Conservation (phyloP, 2,113 vertebrate species). For the Capreolus pygargus region DNA sequence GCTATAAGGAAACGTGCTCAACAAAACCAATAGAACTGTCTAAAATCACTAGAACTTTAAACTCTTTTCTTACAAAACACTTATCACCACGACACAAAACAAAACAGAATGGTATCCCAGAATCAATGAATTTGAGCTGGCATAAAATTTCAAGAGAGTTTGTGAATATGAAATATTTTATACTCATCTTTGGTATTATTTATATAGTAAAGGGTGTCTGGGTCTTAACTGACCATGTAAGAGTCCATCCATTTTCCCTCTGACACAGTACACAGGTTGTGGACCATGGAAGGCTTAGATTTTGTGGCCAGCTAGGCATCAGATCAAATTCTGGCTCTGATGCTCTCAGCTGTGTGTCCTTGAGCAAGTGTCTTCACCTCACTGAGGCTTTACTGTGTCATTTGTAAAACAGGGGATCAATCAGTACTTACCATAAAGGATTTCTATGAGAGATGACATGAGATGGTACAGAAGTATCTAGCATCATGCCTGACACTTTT, state of each 20-base stretch:
- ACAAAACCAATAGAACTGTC: not conserved
- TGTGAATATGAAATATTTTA: not conserved
- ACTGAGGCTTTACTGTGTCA: not conserved
- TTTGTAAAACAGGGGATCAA: not conserved
- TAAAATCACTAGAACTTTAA: not conserved
- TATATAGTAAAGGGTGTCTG: not conserved
- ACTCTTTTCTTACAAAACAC: not conserved
- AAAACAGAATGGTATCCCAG: not conserved
- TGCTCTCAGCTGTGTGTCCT: not conserved
- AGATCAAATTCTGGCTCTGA: not conserved
- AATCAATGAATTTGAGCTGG: not conserved
- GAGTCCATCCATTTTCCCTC: not conserved
- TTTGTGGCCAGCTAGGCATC: not conserved
- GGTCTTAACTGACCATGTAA: not conserved
- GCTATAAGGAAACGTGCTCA: not conserved
- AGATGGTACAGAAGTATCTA: too few relatives aligned
- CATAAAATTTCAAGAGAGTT: not conserved
- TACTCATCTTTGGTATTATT: not conserved
- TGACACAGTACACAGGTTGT: not conserved
- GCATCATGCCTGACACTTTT: accelerated
- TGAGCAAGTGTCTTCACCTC: not conserved
- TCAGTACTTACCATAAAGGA: not conserved
- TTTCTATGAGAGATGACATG: too few relatives aligned
- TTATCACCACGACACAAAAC: not conserved
- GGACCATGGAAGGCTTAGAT: not conserved